Evolutionary conservation across 1,140 invertebrate species (phyloP).

Genomic region (Drosophila mojavensis): DNA sequence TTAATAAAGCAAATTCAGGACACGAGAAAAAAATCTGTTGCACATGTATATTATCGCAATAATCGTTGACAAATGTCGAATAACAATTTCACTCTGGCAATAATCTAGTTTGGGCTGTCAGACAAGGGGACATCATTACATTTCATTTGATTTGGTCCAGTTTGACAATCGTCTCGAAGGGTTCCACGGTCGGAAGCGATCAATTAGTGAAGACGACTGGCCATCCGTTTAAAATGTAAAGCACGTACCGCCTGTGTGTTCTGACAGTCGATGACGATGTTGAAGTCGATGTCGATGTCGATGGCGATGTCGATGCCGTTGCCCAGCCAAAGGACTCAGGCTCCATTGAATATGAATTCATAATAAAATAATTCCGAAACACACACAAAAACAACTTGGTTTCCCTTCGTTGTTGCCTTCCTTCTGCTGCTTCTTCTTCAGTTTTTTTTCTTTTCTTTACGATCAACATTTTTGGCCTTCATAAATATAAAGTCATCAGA

Average conservation of each 20-base stretch:
- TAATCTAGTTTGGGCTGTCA: slow-evolving; percentile 65
- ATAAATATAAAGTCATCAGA: slow-evolving; percentile 84
- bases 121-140: slow-evolving; percentile 70
- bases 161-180: slow-evolving; percentile 43
- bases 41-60: slow-evolving; percentile 38
- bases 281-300: background rate
- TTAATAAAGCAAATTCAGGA: background rate
- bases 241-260: slow-evolving; percentile 83
- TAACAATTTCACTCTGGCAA: slow-evolving; percentile 24
- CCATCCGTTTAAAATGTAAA: slow-evolving; percentile 80
- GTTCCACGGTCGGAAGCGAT: slow-evolving; percentile 74
- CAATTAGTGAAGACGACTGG: slow-evolving; percentile 78
- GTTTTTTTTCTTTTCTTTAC: slow-evolving; percentile 18
- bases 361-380: slow-evolving; percentile 65
- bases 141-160: slow-evolving; percentile 47
- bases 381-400: slow-evolving; percentile 65
- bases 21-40: slow-evolving; percentile 3
- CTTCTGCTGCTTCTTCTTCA: background rate
- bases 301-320: background rate
- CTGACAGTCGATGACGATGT: slow-evolving; percentile 63
- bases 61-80: slow-evolving; percentile 43
- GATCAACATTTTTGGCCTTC: slow-evolving; percentile 81
- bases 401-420: slow-evolving; percentile 23
- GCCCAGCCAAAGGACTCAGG: background rate
- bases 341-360: slow-evolving; percentile 70